Evolutionary conservation across 92 coral and sea anemone species (phyloP), one percentile per base, ranked within the genome.

Genomic region (Umimayanthus kanabou): DNA sequence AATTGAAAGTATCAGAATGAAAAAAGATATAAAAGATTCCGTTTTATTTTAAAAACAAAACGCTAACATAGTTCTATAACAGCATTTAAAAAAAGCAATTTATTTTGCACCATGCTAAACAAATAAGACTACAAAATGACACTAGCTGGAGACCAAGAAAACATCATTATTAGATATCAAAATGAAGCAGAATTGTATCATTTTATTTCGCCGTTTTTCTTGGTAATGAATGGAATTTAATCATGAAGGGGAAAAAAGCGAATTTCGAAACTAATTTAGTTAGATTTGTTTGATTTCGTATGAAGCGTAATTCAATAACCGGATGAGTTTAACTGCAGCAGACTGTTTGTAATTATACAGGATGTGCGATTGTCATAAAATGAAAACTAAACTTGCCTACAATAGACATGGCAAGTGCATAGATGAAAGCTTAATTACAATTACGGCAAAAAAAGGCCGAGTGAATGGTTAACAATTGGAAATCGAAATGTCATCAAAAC

Each of bases 381-480:
- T 43, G 90, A 85, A 90, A 91, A 92, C 91, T 85, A 85, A 91
- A 92, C 93, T 90, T 87, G 76, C 79, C 73, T 85, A 95, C 98
- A 95, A 91, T 89, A 84, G 92, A 70, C 91, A 86, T 76, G 58
- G 92, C 93, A 89, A 90, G 93, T 89, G 89, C 81, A 87, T 88
- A 87, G 92, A 94, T 93, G 90, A 85, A 88, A 91, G 88, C 92
- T 95, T 93, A 91, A 95, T 95, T 91, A 93, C 94, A 82, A 73
- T 90, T 89, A 93, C 89, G 88, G 89, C 58, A 39, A 91, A 86
- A 93, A 94, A 95, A 95, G 96, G 93, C 96, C 89, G 93, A 91
- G 91, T 91, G 92, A 93, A 93, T 93, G 39, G 91, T 89, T 85
- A 93, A 95, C 98, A 93, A 93, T 93, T 90, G 94, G 87, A 90